phyloP scores from a whole-genome alignment of 2,888 invertebrate species.

The Charanyca ferruginea region DNA sequence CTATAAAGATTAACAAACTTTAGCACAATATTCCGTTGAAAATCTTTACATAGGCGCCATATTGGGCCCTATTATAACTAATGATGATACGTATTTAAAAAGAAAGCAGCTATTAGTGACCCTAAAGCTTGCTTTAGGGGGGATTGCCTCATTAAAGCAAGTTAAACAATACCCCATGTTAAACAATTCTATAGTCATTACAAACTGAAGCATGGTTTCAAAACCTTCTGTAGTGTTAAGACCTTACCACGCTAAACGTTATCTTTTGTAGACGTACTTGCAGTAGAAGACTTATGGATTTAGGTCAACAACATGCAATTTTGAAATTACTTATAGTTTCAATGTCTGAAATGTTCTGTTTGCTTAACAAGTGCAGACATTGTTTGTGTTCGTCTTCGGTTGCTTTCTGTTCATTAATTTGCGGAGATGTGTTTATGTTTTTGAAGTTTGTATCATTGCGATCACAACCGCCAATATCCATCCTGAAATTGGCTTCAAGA shows the following conservation, averaged over 20 bases:
- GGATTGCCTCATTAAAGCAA: no score
- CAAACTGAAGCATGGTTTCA: conserved; percentile 24
- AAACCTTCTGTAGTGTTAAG: conserved; percentile 32
- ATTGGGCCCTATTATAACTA: conserved; percentile 13
- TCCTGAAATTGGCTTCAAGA: no score
- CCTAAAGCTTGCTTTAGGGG: no score
- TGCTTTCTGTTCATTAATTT: not conserved
- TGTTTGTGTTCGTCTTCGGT: not conserved
- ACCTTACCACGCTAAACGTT: conserved; percentile 48
- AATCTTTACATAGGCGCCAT: not conserved
- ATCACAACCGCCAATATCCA: no score
- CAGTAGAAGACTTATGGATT: conserved; percentile 34
- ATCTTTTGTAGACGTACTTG: conserved; percentile 44
- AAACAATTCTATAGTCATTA: conserved; percentile 6
- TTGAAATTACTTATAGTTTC: conserved; percentile 24
- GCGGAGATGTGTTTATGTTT: not conserved
- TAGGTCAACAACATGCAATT: conserved; percentile 56
- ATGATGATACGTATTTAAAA: conserved; percentile 41
- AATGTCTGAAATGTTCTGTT: conserved; percentile 30
- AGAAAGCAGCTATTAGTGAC: conserved; percentile 26
- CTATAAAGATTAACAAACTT: no score
- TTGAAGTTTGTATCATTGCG: not conserved
- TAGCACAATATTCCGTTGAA: not conserved
- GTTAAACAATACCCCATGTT: not conserved
- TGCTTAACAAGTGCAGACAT: not conserved